Percentiles rank a stretch among this genome's conserved stretches.
phyloP scores from a whole-genome alignment of 1,140 invertebrate genomes.

The Charaxes varanes region DNA sequence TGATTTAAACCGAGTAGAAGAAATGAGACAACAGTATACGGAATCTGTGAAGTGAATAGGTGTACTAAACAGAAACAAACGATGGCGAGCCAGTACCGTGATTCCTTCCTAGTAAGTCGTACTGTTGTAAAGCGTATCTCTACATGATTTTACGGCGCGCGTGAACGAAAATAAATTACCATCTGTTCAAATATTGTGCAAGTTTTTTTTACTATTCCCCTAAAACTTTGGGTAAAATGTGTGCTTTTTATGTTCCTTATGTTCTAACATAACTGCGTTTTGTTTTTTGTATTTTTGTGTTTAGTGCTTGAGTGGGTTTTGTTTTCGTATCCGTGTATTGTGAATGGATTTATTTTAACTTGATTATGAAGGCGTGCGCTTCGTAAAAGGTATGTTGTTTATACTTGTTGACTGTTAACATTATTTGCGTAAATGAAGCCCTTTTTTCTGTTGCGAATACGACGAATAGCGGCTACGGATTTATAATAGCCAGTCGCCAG shows the following conservation, averaged over 20 bases:
- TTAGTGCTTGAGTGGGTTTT: constrained; percentile 49
- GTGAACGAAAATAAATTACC: constrained; percentile 62
- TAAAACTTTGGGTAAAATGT: constrained; percentile 41
- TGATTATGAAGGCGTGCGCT: constrained; percentile 54
- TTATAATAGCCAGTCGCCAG: constrained; percentile 29
- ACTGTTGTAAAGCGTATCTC: constrained; percentile 14
- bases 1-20: constrained; percentile 16
- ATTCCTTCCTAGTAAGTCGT: constrained; percentile 34
- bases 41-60: constrained; percentile 20
- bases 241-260: constrained; percentile 31
- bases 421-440: constrained; percentile 11
- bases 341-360: constrained; percentile 63
- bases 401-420: constrained; percentile 7
- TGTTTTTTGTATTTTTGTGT: constrained; percentile 42
- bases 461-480: constrained; percentile 25
- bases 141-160: constrained; percentile 36
- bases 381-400: constrained; percentile 53
- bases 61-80: constrained; percentile 48
- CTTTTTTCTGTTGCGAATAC: constrained; percentile 25
- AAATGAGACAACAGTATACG: constrained; percentile 41
- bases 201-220: constrained; percentile 54
- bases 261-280: constrained; percentile 25
- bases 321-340: constrained; percentile 54
- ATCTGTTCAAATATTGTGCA: constrained; percentile 67
- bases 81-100: constrained; percentile 48